Conservation (phyloP, 2,888 invertebrate species). For the Lysandra coridon region DNA sequence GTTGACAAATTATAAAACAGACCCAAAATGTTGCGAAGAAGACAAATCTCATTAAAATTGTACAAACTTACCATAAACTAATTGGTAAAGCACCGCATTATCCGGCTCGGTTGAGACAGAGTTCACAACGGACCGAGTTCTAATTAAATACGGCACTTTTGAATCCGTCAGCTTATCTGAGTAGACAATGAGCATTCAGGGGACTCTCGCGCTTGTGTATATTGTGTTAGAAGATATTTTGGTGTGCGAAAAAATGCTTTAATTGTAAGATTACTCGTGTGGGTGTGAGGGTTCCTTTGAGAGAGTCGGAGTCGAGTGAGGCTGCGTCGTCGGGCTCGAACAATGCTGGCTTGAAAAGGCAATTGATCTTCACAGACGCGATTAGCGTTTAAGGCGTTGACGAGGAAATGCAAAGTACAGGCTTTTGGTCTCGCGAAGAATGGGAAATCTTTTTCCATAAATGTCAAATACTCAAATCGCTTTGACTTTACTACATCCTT, state of each 20-base stretch:
- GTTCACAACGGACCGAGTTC: slow-evolving; percentile 55
- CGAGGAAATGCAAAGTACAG: slow-evolving; percentile 45
- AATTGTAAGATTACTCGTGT: slow-evolving; percentile 44
- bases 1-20: slow-evolving; percentile 38
- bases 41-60: slow-evolving; percentile 64
- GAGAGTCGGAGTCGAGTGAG: slow-evolving; percentile 57
- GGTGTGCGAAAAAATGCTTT: slow-evolving; percentile 40
- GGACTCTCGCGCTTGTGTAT: slow-evolving; percentile 46
- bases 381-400: slow-evolving; percentile 60
- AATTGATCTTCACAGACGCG: slow-evolving; percentile 67
- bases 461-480: slow-evolving; percentile 13
- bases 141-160: slow-evolving; percentile 64
- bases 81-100: slow-evolving; percentile 60
- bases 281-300: slow-evolving; percentile 50
- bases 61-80: slow-evolving; percentile 67
- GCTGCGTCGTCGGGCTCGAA: slow-evolving; percentile 62
- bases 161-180: slow-evolving; percentile 55
- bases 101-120: slow-evolving; percentile 53
- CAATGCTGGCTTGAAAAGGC: slow-evolving; percentile 63
- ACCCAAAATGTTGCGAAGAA: slow-evolving; percentile 42
- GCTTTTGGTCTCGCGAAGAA: slow-evolving; percentile 44
- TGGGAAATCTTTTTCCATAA: slow-evolving; percentile 37
- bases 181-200: slow-evolving; percentile 44
- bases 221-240: slow-evolving; percentile 47
- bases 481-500: background rate